Evolutionary conservation across 2,797 vertebrate species (phyloP).

Genomic region (Ptychadena robeensis): DNA sequence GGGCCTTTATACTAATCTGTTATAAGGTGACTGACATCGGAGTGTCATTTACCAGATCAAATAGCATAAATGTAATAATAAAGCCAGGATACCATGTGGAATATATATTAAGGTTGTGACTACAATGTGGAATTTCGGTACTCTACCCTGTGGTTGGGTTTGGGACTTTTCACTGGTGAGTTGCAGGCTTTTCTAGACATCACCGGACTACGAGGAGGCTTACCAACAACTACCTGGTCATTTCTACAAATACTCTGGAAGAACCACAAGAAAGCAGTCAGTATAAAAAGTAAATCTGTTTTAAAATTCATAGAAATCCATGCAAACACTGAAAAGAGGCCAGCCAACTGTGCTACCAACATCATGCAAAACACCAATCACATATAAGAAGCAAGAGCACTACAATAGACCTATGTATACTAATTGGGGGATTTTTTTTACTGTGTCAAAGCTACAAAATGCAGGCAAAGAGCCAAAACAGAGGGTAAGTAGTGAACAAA

Average conservation of each 20-base stretch:
- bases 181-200: constrained; percentile 84
- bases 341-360: neutral
- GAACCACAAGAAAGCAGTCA: constrained; percentile 82
- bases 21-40: neutral
- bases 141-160: constrained; percentile 88
- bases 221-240: constrained; percentile 86
- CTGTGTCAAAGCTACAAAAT: neutral
- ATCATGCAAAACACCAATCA: constrained; percentile 20
- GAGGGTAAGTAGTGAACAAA: neutral
- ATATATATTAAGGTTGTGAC: neutral
- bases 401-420: neutral
- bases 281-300: constrained; percentile 33
- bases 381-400: neutral
- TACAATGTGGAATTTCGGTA: constrained; percentile 57
- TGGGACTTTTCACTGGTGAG: constrained; percentile 85
- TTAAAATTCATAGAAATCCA: neutral
- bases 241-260: constrained; percentile 87
- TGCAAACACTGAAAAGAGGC: neutral
- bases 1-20: neutral
- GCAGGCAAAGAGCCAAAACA: neutral
- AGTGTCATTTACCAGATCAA: neutral
- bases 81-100: neutral
- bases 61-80: neutral
- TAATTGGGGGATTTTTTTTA: neutral
- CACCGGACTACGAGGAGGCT: constrained; percentile 96